These are phyloP conservation scores for Torymus texanus DNA, from an alignment of 2,888 invertebrate genomes.

Conservation along the genomic window DNA sequence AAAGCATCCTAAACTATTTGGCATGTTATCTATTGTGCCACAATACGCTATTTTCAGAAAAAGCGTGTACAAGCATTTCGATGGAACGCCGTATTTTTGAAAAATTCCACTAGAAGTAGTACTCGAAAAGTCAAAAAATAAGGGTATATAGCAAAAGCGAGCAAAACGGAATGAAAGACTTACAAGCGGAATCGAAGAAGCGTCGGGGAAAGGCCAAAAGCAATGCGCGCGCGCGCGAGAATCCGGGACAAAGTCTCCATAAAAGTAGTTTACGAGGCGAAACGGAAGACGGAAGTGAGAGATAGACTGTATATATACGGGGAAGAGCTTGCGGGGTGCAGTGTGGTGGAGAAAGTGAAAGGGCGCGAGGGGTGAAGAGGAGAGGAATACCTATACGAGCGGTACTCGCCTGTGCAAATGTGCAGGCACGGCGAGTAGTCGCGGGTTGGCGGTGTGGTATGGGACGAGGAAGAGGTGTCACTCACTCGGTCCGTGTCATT, in stretches of 20 bases:
- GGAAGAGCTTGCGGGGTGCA: no score
- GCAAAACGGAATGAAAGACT: no score
- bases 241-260: conserved; percentile 43
- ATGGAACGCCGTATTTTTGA: no score
- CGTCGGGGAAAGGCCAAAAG: conserved; percentile 7
- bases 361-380: not conserved
- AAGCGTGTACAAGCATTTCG: no score
- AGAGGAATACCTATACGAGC: not conserved
- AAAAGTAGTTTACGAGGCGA: conserved; percentile 49
- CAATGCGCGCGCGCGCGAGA: not conserved
- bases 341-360: conserved; percentile 44
- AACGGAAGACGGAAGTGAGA: conserved; percentile 41
- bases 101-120: no score
- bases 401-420: not conserved
- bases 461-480: conserved; percentile 69
- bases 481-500: conserved; percentile 74
- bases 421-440: conserved; percentile 8
- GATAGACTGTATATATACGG: no score
- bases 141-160: no score
- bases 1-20: no score
- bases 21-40: no score
- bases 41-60: no score
- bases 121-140: no score
- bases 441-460: conserved; percentile 9
- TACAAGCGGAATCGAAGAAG: not conserved